Percentiles rank a stretch among this genome's conserved stretches.
phyloP scores from a whole-genome alignment of 2,888 invertebrate species.

The Opisthograptis luteolata region DNA sequence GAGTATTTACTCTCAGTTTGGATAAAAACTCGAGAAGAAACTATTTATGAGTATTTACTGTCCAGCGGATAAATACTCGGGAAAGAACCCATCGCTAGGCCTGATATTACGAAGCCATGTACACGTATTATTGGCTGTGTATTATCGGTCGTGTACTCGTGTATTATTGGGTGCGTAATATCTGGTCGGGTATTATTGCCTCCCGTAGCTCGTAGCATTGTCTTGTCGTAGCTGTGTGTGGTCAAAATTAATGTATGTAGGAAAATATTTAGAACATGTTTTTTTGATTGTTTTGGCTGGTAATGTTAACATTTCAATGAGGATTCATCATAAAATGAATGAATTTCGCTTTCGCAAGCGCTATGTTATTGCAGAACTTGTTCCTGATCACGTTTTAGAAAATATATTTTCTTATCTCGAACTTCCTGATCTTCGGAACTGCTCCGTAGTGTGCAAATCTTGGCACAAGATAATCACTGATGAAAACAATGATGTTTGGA shows the following conservation, averaged over 20 bases:
- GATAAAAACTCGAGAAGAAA: no score
- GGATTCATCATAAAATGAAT: slow-evolving; percentile 45
- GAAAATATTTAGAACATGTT: slow-evolving; percentile 6
- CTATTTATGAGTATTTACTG: no score
- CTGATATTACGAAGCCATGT: no score
- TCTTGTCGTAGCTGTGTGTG: slow-evolving; percentile 8
- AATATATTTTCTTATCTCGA: slow-evolving; percentile 96
- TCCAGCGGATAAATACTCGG: no score
- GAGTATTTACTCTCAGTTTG: no score
- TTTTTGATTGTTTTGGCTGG: slow-evolving; percentile 9
- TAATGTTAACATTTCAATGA: slow-evolving; percentile 37
- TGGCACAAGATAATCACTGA: slow-evolving; percentile 96
- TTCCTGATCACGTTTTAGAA: slow-evolving; percentile 93
- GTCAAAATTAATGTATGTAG: slow-evolving; percentile 5
- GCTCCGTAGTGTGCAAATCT: slow-evolving; percentile 95
- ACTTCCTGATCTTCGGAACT: slow-evolving; percentile 93
- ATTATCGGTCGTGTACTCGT: no score
- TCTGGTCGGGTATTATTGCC: no score
- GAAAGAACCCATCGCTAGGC: no score
- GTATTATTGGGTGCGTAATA: no score
- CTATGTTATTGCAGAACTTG: slow-evolving; percentile 85
- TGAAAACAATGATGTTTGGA: slow-evolving; percentile 98
- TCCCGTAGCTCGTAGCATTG: no score
- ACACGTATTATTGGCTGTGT: no score
- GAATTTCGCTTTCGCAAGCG: slow-evolving; percentile 61